Evolutionary conservation across 2,888 invertebrate species (phyloP).

Genomic region (Campaea margaritaria): DNA sequence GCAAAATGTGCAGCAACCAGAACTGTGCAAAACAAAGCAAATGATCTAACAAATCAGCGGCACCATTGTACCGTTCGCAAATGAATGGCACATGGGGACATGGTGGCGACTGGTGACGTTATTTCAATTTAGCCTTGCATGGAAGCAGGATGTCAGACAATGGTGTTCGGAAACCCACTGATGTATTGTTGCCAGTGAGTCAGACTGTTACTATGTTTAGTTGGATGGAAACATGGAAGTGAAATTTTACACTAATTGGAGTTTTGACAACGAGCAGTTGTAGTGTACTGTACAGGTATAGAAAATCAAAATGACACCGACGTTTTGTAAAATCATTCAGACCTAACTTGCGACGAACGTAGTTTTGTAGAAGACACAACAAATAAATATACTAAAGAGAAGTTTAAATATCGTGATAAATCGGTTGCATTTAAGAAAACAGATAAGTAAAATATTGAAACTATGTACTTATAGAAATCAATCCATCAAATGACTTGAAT

Average conservation of each 20-base stretch:
- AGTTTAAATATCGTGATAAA: no score
- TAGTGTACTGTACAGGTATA: neutral
- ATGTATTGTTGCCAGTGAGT: constrained; percentile 27
- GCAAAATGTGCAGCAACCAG: constrained; percentile 13
- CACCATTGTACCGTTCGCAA: constrained; percentile 22
- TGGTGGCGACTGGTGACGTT: constrained; percentile 13
- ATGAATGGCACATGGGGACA: constrained; percentile 22
- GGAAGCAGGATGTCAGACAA: constrained; percentile 38
- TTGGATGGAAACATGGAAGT: constrained; percentile 19
- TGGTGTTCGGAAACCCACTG: constrained; percentile 26
- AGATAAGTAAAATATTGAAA: no score
- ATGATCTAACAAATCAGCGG: constrained; percentile 20
- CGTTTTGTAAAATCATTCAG: no score
- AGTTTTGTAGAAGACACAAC: no score
- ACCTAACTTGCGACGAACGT: no score
- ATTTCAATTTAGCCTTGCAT: constrained; percentile 37
- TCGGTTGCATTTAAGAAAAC: no score
- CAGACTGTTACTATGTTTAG: constrained; percentile 22
- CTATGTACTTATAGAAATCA: neutral
- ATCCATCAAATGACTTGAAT: neutral
- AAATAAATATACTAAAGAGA: no score
- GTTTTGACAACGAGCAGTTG: neutral
- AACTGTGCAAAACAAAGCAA: constrained; percentile 27
- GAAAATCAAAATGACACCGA: neutral
- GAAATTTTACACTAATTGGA: constrained; percentile 9